A percentile compares a stretch with the other conserved stretches of the same genome.
These are phyloP conservation scores for Lasioglossum pauxillum DNA, from an alignment of 2,888 invertebrate genomes.

Conservation along the genomic window DNA sequence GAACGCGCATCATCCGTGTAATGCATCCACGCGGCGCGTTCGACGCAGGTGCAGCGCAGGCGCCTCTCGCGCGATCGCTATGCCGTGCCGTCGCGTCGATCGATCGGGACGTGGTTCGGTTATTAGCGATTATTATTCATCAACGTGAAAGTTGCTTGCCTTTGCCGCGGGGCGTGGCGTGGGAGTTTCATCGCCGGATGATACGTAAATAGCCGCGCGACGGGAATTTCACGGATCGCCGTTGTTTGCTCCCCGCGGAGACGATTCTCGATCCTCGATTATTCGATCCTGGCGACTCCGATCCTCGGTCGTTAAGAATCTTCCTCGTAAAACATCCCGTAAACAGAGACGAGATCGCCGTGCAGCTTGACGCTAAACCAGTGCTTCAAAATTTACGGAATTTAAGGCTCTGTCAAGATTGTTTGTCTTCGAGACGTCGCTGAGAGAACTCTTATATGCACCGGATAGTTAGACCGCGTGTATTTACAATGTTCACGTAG, in stretches of 20 bases:
- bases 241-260: conserved; percentile 17
- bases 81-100: conserved; percentile 45
- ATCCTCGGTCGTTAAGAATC: background rate
- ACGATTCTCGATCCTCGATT: conserved; percentile 11
- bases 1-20: background rate
- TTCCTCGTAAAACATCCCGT: background rate
- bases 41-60: conserved; percentile 56
- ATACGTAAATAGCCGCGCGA: conserved; percentile 45
- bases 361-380: background rate
- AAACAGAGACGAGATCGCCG: background rate
- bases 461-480: background rate
- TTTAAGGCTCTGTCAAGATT: background rate
- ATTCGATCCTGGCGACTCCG: background rate
- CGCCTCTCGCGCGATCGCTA: conserved; percentile 6
- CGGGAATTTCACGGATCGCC: conserved; percentile 38
- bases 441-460: background rate
- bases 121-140: conserved; percentile 73
- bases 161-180: conserved; percentile 53
- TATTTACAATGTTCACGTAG: background rate
- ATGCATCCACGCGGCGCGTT: background rate
- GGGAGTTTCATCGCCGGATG: conserved; percentile 48
- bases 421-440: background rate
- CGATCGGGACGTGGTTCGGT: conserved; percentile 60
- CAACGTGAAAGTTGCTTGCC: conserved; percentile 51
- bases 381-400: background rate